Percentiles rank a stretch among this genome's conserved stretches.
Evolutionary conservation across 2,113 vertebrate species (phyloP).

Genomic region (Cyanoderma ruficeps): DNA sequence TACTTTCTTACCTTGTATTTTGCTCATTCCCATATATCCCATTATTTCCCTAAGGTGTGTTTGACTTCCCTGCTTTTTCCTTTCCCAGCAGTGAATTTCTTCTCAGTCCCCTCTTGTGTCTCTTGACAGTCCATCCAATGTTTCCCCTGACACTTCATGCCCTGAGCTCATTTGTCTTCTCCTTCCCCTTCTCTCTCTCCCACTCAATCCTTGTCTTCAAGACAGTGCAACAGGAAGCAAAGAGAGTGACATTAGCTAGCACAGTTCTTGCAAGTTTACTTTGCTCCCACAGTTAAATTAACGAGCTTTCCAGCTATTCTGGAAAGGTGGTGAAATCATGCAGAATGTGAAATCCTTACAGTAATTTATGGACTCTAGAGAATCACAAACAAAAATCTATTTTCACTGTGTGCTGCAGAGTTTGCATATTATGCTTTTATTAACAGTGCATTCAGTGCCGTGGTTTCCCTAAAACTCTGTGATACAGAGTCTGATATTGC

Average conservation of each 20-base stretch:
- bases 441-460: neutral
- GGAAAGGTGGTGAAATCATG: neutral
- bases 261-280: neutral
- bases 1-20: neutral
- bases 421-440: neutral
- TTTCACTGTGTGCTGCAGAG: neutral
- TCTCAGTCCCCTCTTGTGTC: neutral
- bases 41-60: neutral
- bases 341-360: neutral
- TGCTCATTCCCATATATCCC: neutral
- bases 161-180: slow-evolving; percentile 24
- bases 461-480: neutral
- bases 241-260: neutral
- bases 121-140: neutral
- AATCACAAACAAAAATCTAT: neutral
- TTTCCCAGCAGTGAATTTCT: neutral
- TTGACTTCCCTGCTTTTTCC: neutral
- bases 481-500: neutral
- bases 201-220: neutral
- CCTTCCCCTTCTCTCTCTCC: neutral
- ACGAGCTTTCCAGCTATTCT: neutral
- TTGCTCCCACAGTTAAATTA: slow-evolving; percentile 20
- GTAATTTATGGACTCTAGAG: neutral
- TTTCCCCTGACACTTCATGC: neutral
- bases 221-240: neutral